Evolutionary conservation across 2,797 vertebrate species (phyloP).

Genomic region (Liasis olivaceus): DNA sequence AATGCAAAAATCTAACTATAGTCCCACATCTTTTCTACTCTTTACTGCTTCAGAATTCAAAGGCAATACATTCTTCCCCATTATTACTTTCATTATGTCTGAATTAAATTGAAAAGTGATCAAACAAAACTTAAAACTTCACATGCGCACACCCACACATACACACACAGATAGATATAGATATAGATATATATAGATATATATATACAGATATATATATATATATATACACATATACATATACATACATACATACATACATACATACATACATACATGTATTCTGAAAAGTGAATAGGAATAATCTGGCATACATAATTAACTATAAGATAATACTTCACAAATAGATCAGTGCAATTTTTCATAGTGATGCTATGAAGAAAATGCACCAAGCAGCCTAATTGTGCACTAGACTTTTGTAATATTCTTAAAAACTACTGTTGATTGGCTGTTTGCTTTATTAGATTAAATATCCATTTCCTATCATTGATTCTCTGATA

Average conservation of each 20-base stretch:
- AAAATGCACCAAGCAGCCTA: neutral
- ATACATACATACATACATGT: no score
- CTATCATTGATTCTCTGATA: constrained; percentile 65
- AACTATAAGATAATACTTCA: neutral
- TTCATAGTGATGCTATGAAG: no score
- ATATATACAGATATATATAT: no score
- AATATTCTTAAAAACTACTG: constrained; percentile 53
- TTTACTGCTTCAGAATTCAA: no score
- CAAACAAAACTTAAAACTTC: neutral
- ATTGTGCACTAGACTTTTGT: neutral
- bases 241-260: no score
- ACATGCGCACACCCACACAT: no score
- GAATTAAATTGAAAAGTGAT: neutral
- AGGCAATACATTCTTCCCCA: neutral
- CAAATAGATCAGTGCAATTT: neutral
- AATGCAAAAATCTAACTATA: no score
- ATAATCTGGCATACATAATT: no score
- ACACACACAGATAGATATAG: no score
- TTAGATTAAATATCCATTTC: constrained; percentile 57
- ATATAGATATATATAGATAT: neutral
- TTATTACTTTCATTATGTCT: neutral
- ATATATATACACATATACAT: no score
- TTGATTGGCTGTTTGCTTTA: constrained; percentile 52
- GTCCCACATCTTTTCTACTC: no score
- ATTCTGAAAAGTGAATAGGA: neutral